These are phyloP conservation scores for Etia nguti DNA, from an alignment of 2,113 vertebrate genomes.

Conservation along the genomic window DNA sequence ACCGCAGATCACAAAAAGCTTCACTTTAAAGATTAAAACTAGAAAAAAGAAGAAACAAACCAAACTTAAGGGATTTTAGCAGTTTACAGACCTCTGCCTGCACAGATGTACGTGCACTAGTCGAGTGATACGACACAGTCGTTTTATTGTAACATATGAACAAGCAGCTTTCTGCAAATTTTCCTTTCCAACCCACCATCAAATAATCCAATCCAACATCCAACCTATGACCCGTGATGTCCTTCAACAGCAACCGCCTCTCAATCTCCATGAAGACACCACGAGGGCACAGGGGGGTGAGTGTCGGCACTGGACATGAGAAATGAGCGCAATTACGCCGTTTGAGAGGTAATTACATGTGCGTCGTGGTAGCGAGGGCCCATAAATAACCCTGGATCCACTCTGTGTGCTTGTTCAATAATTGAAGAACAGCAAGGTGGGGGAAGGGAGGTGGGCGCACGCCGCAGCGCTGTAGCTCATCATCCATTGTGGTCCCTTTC, in stretches of 20 bases:
- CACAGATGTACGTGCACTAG: not conserved
- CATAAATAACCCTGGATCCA: constrained; percentile 56
- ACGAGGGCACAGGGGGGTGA: constrained; percentile 7
- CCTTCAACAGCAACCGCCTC: constrained; percentile 24
- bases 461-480: not conserved
- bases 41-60: not conserved
- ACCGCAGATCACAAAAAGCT: not conserved
- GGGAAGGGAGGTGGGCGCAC: constrained; percentile 6
- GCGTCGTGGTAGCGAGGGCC: constrained; percentile 19
- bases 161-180: not conserved
- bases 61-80: not conserved
- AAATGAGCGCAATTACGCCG: constrained; percentile 69
- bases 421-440: constrained; percentile 57
- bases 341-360: constrained; percentile 66
- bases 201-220: not conserved
- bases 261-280: constrained; percentile 34
- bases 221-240: constrained; percentile 14
- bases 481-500: constrained; percentile 25
- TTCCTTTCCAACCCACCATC: not conserved
- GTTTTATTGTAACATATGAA: not conserved
- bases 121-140: not conserved
- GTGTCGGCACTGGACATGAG: constrained; percentile 48
- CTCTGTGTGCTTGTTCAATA: constrained; percentile 41
- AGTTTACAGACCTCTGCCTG: not conserved
- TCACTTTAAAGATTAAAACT: not conserved